Percentiles rank a stretch among this genome's conserved stretches.
phyloP scores from a whole-genome alignment of 1,140 invertebrate genomes.

The Trachelipus rathkii region DNA sequence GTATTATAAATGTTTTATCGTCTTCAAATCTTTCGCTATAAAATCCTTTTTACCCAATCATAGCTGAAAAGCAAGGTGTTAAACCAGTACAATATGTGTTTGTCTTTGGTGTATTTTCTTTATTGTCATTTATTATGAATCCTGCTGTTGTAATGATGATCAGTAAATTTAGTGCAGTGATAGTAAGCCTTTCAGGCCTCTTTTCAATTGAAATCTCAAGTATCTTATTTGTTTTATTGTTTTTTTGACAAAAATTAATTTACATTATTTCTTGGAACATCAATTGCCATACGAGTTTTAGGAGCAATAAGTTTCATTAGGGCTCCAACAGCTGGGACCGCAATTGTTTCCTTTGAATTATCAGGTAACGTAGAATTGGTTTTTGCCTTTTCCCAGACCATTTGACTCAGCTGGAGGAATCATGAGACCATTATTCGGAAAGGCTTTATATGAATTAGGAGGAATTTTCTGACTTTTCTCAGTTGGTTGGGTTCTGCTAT shows the following conservation, averaged over 20 bases:
- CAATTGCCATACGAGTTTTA: slow-evolving; percentile 12
- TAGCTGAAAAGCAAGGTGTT: slow-evolving; percentile 19
- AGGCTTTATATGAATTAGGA: slow-evolving; percentile 47
- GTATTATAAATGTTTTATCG: no score
- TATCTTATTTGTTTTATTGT: slow-evolving; percentile 13
- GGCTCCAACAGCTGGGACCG: slow-evolving; percentile 3
- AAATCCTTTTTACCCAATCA: slow-evolving; percentile 20
- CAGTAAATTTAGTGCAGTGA: slow-evolving; percentile 2
- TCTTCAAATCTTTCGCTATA: slow-evolving; percentile 1
- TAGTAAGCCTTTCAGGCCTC: slow-evolving; percentile 17
- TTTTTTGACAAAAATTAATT: background rate
- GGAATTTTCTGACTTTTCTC: slow-evolving; percentile 47
- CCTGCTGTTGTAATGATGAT: slow-evolving; percentile 2
- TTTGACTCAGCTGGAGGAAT: slow-evolving; percentile 9
- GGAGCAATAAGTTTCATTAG: slow-evolving; percentile 9
- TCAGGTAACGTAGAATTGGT: slow-evolving; percentile 6
- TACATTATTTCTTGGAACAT: background rate
- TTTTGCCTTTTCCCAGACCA: slow-evolving; percentile 9
- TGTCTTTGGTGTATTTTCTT: slow-evolving; percentile 16
- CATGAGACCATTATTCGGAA: slow-evolving; percentile 47
- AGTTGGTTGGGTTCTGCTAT: slow-evolving; percentile 47
- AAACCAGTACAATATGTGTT: slow-evolving; percentile 19
- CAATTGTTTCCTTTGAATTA: slow-evolving; percentile 20
- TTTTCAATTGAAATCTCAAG: slow-evolving; percentile 12
- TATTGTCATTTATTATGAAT: slow-evolving; percentile 10